Evolutionary conservation across 2,113 vertebrate species (phyloP), one percentile per base, ranked within the genome.

Genomic region (Grammomys dolichurus): DNA sequence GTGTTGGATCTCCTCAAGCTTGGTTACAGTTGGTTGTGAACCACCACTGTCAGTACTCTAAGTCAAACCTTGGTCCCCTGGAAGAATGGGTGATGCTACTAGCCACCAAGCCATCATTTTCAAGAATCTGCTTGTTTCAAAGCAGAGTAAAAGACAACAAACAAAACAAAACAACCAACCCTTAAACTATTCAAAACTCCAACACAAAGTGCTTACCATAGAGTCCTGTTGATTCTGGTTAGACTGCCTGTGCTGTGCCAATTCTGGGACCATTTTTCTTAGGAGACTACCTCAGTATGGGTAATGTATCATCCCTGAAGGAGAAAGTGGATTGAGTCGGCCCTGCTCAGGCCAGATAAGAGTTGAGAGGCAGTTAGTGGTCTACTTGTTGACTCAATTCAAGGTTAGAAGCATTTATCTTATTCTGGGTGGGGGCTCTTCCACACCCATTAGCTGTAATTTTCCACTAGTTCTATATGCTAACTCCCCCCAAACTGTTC

Each of bases 331-430:
- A 22, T 0, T n/a, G 43, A 19, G n/a, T 86, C 28, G n/a, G 19
- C 13, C 12, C 31, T n/a, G 60, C n/a, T 94, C n/a, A 28, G 48
- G 58, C 4, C 20, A 69, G 28, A 70, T 78, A 8, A 54, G n/a
- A 90, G 40, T 43, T 48, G 51, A 95, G 31, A 95, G 51, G n/a
- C 10, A 93, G 56, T 46, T 91, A 93, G 56, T 43, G 89, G 19
- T 75, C 65, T 69, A 13, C 19, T 91, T n/a, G 31, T 26, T 33
- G 77, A 63, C 0, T 2, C 17, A 33, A 26, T 28, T 60, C 24
- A 60, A 87, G 43, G 63, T 22, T 24, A 40, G 63, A 94, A 67
- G 51, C 12, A 3, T 92, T 88, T 67, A 7, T 51, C 8, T 69
- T 65, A 76, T 43, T 73, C 46, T 69, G 28, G 20, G 58, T 19